Conservation (phyloP, 2,113 vertebrate species). For the Cyphomyrus plagiostoma region DNA sequence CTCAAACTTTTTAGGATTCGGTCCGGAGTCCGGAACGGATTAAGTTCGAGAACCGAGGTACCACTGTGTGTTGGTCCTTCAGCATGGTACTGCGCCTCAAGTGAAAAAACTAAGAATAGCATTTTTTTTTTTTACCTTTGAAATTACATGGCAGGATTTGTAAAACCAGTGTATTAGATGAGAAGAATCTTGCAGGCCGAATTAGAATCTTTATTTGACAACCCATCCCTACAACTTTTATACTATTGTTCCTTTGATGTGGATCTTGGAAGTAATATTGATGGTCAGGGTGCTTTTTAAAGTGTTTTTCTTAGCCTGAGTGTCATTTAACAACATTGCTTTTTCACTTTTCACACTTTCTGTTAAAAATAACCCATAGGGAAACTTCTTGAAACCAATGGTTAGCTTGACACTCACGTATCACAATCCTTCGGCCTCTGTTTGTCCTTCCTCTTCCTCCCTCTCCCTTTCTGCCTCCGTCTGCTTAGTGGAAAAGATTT, state of each 20-base stretch:
- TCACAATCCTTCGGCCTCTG: constrained; percentile 62
- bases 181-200: neutral
- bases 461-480: constrained; percentile 53
- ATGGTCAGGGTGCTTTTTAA: neutral
- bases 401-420: constrained; percentile 40
- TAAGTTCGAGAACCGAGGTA: no score
- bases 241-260: neutral
- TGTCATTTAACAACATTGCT: neutral
- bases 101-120: neutral
- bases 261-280: neutral
- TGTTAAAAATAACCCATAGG: neutral
- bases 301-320: neutral
- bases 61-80: neutral
- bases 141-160: neutral
- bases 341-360: neutral
- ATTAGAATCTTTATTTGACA: neutral
- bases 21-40: no score
- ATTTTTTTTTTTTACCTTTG: neutral
- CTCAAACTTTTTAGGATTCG: no score
- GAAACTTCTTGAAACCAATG: neutral
- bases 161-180: neutral
- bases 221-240: neutral
- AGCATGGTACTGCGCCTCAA: neutral
- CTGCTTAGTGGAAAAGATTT: constrained; percentile 36
- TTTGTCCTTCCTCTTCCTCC: constrained; percentile 60